A percentile compares a stretch with the other conserved stretches of the same genome.
Evolutionary conservation across 2,888 invertebrate genomes (phyloP).

Genomic region (Teleogryllus oceanicus): DNA sequence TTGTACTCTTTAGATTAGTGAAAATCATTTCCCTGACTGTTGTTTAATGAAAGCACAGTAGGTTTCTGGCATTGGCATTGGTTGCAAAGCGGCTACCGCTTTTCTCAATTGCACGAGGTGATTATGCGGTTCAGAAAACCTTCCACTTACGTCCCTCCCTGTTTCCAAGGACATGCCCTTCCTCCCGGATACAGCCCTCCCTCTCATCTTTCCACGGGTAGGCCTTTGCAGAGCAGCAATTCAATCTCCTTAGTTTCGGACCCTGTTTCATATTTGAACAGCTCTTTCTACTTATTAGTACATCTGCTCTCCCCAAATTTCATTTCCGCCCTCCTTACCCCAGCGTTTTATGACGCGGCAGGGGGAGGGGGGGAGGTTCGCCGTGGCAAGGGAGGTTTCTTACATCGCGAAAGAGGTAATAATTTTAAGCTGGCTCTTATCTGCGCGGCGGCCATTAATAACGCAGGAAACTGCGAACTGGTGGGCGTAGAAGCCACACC

Average conservation of each 20-base stretch:
- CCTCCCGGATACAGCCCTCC: too few relatives aligned
- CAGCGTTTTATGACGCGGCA: background rate
- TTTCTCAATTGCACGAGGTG: too few relatives aligned
- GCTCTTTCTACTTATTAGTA: constrained; percentile 18
- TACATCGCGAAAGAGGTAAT: constrained; percentile 1
- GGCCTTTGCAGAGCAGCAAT: background rate
- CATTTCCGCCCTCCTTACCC: background rate
- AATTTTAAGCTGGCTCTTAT: constrained; percentile 10
- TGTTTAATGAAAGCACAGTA: too few relatives aligned
- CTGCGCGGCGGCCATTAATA: background rate
- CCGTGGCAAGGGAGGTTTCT: background rate
- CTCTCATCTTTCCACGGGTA: too few relatives aligned
- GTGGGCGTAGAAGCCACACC: too few relatives aligned
- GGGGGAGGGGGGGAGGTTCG: background rate
- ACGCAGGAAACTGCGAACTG: background rate
- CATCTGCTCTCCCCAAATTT: constrained; percentile 3
- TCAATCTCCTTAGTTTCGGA: constrained; percentile 12
- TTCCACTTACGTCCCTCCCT: too few relatives aligned
- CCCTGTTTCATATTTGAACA: constrained; percentile 18
- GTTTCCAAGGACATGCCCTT: too few relatives aligned
- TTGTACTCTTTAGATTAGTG: too few relatives aligned
- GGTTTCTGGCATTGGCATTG: too few relatives aligned
- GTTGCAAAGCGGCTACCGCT: too few relatives aligned
- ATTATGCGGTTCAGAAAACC: too few relatives aligned
- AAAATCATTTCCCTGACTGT: too few relatives aligned